Base-by-base conservation (phyloP, 2,888 invertebrate genomes). In the Xestoiulus laeticollis region DNA sequence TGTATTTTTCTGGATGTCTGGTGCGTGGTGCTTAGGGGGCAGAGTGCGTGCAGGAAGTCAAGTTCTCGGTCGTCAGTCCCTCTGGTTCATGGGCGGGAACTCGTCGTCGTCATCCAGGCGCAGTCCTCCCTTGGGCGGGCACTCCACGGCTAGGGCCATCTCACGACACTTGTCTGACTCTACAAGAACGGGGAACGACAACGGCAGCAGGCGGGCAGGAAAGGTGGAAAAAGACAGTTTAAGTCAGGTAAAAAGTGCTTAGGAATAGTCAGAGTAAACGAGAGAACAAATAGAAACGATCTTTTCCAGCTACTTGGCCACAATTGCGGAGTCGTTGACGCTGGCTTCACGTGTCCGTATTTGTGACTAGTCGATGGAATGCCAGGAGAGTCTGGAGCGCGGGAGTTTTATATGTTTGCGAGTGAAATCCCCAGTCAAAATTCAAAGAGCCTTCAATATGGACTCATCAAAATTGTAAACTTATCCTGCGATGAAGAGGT, bases 31-130 rank as follows among this genome's bases (percentile, higher is more conserved):
- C 68, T 68, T 10, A 10, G 26, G 68, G 10, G 26, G 68, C 26
- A 19, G 16, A 53, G 53, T 53, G 53, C 53, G 19, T 19, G 16
- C 68, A 16, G 85, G 85, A 1, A 10, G 22, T 85, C 33, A 8
- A 4, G 32, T 84, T 84, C 38, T 32, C n/a, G 32, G 32, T 85
- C 91, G 87, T 91, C 91, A n/a, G 87, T 90, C 91, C 89, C 91
- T 91, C 89, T 94, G 94, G 88, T 94, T 94, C 91, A 96, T 95
- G 89, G 96, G 96, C 90, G 96, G 96, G 93, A 96, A 96, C 93
- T 96, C 96, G 90, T 94, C 93, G 90, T 95, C 96, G 93, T 96
- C 96, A 91, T 95, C 95, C 92, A 96, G 94, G 91, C 95, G 95
- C 92, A 95, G 95, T 90, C 94, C 93, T 88, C 94, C 94, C 91